Conservation (phyloP, 2,888 invertebrate species). For the Oscheius sp. region DNA sequence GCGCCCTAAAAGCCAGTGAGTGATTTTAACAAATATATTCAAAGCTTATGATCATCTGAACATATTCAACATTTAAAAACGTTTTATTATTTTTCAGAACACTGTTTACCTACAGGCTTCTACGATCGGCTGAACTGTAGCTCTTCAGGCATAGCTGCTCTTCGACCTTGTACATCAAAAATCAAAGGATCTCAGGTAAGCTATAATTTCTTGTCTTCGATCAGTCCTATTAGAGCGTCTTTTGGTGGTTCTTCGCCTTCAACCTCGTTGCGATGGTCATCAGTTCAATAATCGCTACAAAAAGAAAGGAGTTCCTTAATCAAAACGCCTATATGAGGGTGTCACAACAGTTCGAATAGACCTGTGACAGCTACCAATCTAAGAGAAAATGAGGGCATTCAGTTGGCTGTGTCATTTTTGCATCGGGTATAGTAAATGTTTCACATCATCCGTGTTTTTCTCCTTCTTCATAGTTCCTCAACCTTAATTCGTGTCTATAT, state of each 20-base stretch:
- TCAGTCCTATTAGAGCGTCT: background rate
- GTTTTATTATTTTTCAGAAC: slow-evolving; percentile 34
- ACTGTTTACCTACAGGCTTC: slow-evolving; percentile 45
- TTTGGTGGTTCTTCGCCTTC: slow-evolving; percentile 32
- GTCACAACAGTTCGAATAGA: slow-evolving; percentile 35
- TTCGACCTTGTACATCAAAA: slow-evolving; percentile 39
- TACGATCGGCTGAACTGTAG: slow-evolving; percentile 49
- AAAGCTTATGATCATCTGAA: too few relatives aligned
- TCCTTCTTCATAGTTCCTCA: too few relatives aligned
- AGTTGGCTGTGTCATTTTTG: too few relatives aligned
- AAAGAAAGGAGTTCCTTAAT: slow-evolving; percentile 39
- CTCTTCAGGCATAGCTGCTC: slow-evolving; percentile 36
- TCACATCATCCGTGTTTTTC: too few relatives aligned
- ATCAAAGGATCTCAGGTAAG: background rate
- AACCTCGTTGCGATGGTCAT: slow-evolving; percentile 33
- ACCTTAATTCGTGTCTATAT: too few relatives aligned
- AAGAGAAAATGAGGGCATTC: too few relatives aligned
- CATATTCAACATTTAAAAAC: background rate
- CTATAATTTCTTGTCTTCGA: background rate
- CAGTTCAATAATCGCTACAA: slow-evolving; percentile 36
- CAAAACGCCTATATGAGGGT: slow-evolving; percentile 40
- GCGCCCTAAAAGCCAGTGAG: slow-evolving; percentile 50
- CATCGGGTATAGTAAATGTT: too few relatives aligned
- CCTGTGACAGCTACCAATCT: too few relatives aligned
- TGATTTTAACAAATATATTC: too few relatives aligned